These are phyloP conservation scores for Drosophila aff. DNA, from an alignment of 1,140 invertebrate species.

Conservation along the genomic window DNA sequence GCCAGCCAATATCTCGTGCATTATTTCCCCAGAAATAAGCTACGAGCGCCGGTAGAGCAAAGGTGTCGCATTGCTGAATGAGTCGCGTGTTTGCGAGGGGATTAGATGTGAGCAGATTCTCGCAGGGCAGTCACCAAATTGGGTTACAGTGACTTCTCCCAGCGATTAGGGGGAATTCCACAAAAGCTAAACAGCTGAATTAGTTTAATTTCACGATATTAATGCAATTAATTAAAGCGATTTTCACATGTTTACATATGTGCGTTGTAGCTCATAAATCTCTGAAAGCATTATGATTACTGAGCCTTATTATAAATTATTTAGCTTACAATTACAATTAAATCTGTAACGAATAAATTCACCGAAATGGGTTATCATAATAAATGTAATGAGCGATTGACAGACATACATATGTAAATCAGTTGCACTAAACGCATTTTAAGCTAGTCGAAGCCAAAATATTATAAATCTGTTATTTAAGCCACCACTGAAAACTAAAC, in stretches of 20 bases:
- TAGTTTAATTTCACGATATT: neutral
- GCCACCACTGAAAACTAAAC: no score
- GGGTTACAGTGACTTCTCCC: neutral
- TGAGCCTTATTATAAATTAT: constrained; percentile 1
- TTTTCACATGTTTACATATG: neutral
- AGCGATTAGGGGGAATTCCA: neutral
- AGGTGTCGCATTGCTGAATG: constrained; percentile 64
- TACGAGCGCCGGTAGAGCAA: constrained; percentile 33
- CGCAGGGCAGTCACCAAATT: neutral
- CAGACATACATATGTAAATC: neutral
- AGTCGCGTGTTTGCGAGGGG: constrained; percentile 30
- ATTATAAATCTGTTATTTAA: no score
- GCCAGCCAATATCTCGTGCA: constrained; percentile 37
- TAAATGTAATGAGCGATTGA: neutral
- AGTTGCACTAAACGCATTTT: neutral
- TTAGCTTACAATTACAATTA: neutral
- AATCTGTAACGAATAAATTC: neutral
- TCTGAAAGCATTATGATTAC: neutral
- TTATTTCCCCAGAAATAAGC: constrained; percentile 64
- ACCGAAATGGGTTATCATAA: neutral
- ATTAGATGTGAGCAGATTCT: constrained; percentile 22
- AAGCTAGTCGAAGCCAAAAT: neutral
- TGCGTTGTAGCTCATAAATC: neutral
- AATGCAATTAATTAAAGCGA: neutral
- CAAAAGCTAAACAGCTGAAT: neutral